Evolutionary conservation across 2,113 vertebrate species (phyloP).

Genomic region (Embiotoca jacksoni): DNA sequence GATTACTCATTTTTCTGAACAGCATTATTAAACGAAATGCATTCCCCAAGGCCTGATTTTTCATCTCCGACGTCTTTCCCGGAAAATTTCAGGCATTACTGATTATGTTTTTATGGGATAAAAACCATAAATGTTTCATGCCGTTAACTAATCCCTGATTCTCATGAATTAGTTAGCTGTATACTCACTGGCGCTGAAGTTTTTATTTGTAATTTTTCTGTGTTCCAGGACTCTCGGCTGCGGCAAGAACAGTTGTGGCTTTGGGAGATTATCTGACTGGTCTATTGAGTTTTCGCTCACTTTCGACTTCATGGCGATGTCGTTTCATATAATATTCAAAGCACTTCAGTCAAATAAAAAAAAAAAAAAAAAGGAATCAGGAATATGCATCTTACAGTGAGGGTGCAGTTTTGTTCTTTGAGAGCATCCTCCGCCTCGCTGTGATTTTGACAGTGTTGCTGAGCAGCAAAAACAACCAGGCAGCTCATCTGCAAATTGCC

Average conservation of each 20-base stretch:
- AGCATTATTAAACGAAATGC: conserved; percentile 19
- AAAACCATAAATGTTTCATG: conserved; percentile 57
- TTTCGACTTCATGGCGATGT: conserved; percentile 3
- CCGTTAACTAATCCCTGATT: conserved; percentile 47
- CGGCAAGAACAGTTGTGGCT: conserved; percentile 29
- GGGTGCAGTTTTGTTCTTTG: conserved; percentile 15
- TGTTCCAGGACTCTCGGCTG: conserved; percentile 7
- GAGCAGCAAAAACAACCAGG: conserved; percentile 41
- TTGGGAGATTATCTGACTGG: conserved; percentile 36
- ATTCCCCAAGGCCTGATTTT: conserved; percentile 32
- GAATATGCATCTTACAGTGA: conserved; percentile 17
- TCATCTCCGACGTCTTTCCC: conserved; percentile 14
- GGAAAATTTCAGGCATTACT: conserved; percentile 4
- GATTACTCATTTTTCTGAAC: conserved; percentile 21
- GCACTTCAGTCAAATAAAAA: neutral
- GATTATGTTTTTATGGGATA: conserved; percentile 44
- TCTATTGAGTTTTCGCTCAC: neutral
- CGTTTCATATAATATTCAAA: conserved; percentile 55
- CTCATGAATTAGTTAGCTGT: conserved; percentile 61
- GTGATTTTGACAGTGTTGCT: conserved; percentile 52
- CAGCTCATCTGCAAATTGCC: conserved; percentile 59
- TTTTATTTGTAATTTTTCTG: neutral
- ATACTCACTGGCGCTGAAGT: conserved; percentile 20
- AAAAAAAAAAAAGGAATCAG: neutral
- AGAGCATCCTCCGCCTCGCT: conserved; percentile 12